Evolutionary conservation across 2,888 invertebrate species (phyloP), one percentile per base, ranked within the genome.

Genomic region (Harmothoe impar): DNA sequence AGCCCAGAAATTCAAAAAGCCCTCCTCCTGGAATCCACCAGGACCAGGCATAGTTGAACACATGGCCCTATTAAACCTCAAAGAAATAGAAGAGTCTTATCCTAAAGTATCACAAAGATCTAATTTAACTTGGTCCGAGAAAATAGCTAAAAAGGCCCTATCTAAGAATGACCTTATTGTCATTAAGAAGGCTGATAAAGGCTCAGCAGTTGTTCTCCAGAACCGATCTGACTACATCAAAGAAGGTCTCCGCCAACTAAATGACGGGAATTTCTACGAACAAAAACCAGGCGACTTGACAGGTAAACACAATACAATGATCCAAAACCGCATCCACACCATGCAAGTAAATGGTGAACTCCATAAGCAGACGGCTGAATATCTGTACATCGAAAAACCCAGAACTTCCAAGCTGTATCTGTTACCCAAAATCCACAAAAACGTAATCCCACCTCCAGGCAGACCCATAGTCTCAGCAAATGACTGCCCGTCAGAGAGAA

Each of bases 371-470:
- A 5, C n/a, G 1, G 23, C n/a, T 3, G n/a, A n/a, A 1, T n/a
- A 62, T 5, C 29, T 78, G 7, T 12, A 15, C 5, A 29, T 29
- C 25, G 15, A 10, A 20, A 15, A 15, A 10, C 78, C 78, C 3
- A 78, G 25, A 35, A 78, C 78, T 0, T 1, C 29, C 15, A 17
- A 29, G 25, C 20, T 78, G 31, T 78, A 78, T 20, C 12, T 35
- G 20, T 25, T 78, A 17, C 78, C 78, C n/a, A 78, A 78, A 78
- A 78, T 78, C 1, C 78, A 78, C 29, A 78, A 78, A 29, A 25
- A 23, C 35, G n/a, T 5, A 23, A 20, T 3, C 20, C 78, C 78
- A 29, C 78, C 78, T 5, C 78, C 78, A 20, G 78, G 78, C 3
- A 5, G 78, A 17, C 78, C 78, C 31, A 78, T 78, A 12, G 31